Percentiles rank a stretch among this genome's conserved stretches.
phyloP scores from a whole-genome alignment of 2,113 vertebrate genomes.

The Ceuthmochares aereus region DNA sequence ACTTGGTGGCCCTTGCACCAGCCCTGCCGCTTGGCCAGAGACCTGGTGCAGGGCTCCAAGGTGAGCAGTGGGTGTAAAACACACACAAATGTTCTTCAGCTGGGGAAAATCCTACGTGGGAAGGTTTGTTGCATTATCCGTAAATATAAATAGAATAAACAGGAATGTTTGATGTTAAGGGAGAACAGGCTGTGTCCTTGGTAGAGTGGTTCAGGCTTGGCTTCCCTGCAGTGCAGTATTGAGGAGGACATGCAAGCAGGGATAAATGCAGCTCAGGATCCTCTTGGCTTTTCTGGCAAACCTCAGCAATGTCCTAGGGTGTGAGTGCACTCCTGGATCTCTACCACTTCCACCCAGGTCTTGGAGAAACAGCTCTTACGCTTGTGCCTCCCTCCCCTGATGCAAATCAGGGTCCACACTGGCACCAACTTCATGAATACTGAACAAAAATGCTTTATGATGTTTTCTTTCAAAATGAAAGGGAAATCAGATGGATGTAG shows the following conservation, averaged over 20 bases:
- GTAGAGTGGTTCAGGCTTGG: background rate
- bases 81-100: rapidly evolving
- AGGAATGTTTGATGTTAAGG: background rate
- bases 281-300: rapidly evolving
- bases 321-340: rapidly evolving
- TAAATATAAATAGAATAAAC: rapidly evolving
- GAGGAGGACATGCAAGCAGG: background rate
- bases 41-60: background rate
- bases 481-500: background rate
- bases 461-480: background rate
- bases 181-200: background rate
- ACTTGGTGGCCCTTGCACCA: background rate
- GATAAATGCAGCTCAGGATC: rapidly evolving
- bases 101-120: rapidly evolving
- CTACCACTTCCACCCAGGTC: background rate
- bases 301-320: background rate
- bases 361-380: background rate
- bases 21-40: rapidly evolving
- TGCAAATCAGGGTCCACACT: rapidly evolving
- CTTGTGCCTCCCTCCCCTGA: rapidly evolving
- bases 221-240: rapidly evolving
- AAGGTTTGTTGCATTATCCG: background rate
- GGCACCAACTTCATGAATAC: background rate
- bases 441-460: background rate
- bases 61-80: rapidly evolving